phyloP scores from a whole-genome alignment of 2,888 invertebrate genomes.

The Lacanobia wlatinum region DNA sequence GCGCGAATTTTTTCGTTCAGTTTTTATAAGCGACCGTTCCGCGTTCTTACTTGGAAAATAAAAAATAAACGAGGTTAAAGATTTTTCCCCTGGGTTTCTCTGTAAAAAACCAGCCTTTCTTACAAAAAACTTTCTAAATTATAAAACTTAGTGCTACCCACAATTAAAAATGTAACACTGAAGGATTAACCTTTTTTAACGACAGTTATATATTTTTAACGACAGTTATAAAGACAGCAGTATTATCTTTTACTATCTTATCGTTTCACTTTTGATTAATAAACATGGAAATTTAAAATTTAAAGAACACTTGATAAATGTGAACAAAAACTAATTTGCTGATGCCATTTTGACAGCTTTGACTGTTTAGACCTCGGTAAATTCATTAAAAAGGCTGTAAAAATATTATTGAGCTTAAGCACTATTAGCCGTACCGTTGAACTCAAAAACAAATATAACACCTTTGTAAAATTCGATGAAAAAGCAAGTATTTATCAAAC shows the following conservation, averaged over 20 bases:
- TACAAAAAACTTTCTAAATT: not conserved
- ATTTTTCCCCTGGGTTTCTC: not conserved
- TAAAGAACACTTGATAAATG: not conserved
- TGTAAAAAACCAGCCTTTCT: not conserved
- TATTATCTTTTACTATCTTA: constrained; percentile 28
- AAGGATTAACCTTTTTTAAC: not conserved
- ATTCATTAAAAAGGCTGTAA: not conserved
- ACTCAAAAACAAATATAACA: constrained; percentile 31
- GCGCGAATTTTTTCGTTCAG: not conserved
- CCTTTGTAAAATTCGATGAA: not conserved
- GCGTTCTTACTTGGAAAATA: no score
- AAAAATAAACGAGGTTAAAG: not conserved
- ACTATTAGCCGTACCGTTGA: constrained; percentile 10
- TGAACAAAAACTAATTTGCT: not conserved
- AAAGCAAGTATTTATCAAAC: constrained; percentile 5
- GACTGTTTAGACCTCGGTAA: not conserved
- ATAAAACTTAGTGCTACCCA: constrained; percentile 5
- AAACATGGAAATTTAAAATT: not conserved
- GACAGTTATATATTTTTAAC: not conserved
- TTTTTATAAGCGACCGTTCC: no score
- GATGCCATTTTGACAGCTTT: not conserved
- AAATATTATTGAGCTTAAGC: constrained; percentile 31
- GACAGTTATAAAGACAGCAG: constrained; percentile 1
- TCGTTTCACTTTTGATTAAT: constrained; percentile 24
- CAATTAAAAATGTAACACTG: not conserved